Conservation (phyloP, 1,140 invertebrate genomes). For the Euura lappo region DNA sequence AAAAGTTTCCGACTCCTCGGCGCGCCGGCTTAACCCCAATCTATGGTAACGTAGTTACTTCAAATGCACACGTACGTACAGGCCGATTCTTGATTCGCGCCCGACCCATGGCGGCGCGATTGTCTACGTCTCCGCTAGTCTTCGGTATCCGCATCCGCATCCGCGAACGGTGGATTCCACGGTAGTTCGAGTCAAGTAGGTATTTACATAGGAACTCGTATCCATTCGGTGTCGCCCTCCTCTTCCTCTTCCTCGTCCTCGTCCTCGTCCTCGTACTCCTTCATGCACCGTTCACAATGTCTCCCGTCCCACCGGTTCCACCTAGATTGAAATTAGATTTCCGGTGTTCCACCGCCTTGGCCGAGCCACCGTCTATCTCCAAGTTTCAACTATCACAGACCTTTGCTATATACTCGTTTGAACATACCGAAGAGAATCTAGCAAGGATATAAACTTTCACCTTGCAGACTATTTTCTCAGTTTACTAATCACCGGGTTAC, state of each 20-base stretch:
- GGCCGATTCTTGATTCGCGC: neutral
- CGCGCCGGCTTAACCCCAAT: conserved; percentile 1
- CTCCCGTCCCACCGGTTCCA: neutral
- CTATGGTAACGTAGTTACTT: conserved; percentile 1
- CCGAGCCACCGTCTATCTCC: neutral
- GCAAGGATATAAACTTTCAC: neutral
- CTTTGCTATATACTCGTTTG: neutral
- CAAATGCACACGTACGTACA: neutral
- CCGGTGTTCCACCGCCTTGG: neutral
- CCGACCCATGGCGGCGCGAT: neutral
- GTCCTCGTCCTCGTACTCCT: neutral
- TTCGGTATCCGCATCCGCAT: too few relatives aligned
- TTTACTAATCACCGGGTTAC: too few relatives aligned
- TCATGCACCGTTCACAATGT: neutral
- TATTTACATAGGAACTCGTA: conserved; percentile 6
- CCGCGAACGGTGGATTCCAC: neutral
- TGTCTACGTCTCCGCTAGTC: neutral
- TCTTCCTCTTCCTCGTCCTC: neutral
- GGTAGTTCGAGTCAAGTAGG: conserved; percentile 1
- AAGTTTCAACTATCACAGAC: too few relatives aligned
- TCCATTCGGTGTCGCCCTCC: neutral
- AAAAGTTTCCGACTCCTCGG: neutral
- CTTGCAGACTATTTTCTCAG: neutral
- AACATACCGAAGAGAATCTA: neutral
- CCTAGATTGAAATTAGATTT: conserved; percentile 7